Evolutionary conservation across 2,888 invertebrate genomes (phyloP).

Genomic region (Chorisops tibialis): DNA sequence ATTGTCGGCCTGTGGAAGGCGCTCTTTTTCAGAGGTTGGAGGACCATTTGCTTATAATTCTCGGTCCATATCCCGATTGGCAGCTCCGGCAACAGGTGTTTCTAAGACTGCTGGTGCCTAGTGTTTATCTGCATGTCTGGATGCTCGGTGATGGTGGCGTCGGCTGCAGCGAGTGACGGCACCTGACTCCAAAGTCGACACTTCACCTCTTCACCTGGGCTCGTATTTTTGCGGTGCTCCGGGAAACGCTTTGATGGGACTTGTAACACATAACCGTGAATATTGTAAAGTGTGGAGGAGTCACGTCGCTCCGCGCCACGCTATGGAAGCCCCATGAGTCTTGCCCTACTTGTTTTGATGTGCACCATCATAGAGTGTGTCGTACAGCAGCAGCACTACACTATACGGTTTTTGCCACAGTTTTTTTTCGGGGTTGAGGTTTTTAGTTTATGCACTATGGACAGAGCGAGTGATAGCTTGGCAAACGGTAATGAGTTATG

Average conservation of each 20-base stretch:
- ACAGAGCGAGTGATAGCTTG: slow-evolving; percentile 6
- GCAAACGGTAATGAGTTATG: slow-evolving; percentile 29
- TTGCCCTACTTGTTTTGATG: too few species aligned
- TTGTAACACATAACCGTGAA: not conserved
- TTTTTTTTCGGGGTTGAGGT: slow-evolving; percentile 15
- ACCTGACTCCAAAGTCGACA: slow-evolving; percentile 15
- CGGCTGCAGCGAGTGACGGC: too few species aligned
- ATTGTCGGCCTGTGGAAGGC: too few species aligned
- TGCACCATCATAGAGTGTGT: too few species aligned
- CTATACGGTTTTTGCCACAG: slow-evolving; percentile 16
- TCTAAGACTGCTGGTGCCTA: slow-evolving; percentile 17
- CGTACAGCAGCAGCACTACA: not conserved
- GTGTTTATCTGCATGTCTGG: slow-evolving; percentile 27
- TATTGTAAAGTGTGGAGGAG: slow-evolving; percentile 1
- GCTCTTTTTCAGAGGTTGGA: too few species aligned
- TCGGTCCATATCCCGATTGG: too few species aligned
- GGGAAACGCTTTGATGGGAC: slow-evolving; percentile 5
- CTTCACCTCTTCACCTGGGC: slow-evolving; percentile 11
- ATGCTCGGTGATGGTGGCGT: slow-evolving; percentile 15
- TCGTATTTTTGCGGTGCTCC: slow-evolving; percentile 3
- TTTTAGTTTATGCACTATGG: slow-evolving; percentile 26
- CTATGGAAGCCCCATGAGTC: too few species aligned
- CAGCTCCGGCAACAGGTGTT: slow-evolving; percentile 31
- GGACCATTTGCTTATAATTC: too few species aligned
- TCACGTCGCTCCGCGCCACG: not conserved